phyloP scores from a whole-genome alignment of 2,797 vertebrate genomes.

The Sandelia bainsii region DNA sequence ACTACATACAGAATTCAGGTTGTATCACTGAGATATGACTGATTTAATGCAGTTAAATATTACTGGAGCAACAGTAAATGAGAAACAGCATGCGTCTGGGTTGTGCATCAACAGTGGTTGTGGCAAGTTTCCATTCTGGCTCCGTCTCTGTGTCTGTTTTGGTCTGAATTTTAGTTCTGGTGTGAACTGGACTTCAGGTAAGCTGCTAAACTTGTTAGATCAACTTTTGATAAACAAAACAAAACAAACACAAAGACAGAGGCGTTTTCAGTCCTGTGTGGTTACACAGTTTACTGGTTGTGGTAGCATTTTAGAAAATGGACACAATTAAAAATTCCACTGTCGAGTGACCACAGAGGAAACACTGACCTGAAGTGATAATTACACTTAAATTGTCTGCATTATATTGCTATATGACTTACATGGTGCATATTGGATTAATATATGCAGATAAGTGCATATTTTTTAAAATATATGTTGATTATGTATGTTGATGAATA shows the following conservation, averaged over 20 bases:
- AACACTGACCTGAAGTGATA: neutral
- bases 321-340: too few relatives aligned
- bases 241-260: neutral
- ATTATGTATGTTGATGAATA: conserved; percentile 1
- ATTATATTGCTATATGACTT: neutral
- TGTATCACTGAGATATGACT: neutral
- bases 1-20: too few relatives aligned
- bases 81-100: neutral
- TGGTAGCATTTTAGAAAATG: neutral
- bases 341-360: neutral
- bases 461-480: conserved; percentile 2
- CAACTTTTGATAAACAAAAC: too few relatives aligned
- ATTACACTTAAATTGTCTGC: neutral
- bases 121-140: conserved; percentile 26
- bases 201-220: neutral
- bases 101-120: conserved; percentile 19
- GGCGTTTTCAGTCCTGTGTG: neutral
- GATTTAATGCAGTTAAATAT: neutral
- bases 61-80: neutral
- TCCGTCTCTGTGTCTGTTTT: neutral
- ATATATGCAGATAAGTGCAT: conserved; percentile 4
- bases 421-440: neutral
- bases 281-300: neutral
- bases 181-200: conserved; percentile 34
- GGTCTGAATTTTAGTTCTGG: conserved; percentile 1